Base-by-base conservation (phyloP, 2,888 invertebrate species). In the Vesta saturnalis region DNA sequence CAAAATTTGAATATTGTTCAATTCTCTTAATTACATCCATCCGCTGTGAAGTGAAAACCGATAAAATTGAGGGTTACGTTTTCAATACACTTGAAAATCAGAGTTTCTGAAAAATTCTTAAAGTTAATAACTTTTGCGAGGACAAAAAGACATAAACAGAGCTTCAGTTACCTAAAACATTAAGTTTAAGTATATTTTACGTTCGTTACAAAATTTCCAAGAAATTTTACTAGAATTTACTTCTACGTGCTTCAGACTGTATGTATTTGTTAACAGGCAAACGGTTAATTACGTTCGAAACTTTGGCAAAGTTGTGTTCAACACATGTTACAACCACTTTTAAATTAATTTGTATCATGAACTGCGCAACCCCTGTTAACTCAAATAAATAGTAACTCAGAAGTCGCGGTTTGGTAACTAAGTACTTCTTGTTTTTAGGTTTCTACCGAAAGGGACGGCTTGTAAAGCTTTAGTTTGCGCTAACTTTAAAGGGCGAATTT, bases 341-440 rank as follows among this genome's bases (percentile, higher is more conserved):
- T 80, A 80, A 80, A 80, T 80, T 79, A 81, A 81, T 80, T 80
- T 80, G 79, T 80, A 80, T 79, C 79, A 79, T 77, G 74, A 76
- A 77, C 77, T 79, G 77, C 75, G 76, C 63, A 73, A 74, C 75
- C 73, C 62, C 72, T 60, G 72, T 74, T 74, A 77, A 76, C 76
- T 77, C 76, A 78, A 77, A 78, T 77, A 79, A 78, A 79, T 78
- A 78, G 76, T 70, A 73, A 75, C 76, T 77, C 67, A 74, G 71
- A 76, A 77, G 76, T 77, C 74, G 74, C 71, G 75, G 75, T 76
- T 73, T 67, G 61, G 64, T 72, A 74, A 74, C 73, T 73, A 74
- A 72, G 71, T 72, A 71, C 62, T 71, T 35, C 18, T 21, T 23
- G 55, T 62, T 54, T 59, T 64, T 12, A 60, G 19, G 30, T 55